A percentile compares a stretch with the other conserved stretches of the same genome.
Evolutionary conservation across 2,888 invertebrate species (phyloP).

Genomic region (Heteromyza rotundicornis): DNA sequence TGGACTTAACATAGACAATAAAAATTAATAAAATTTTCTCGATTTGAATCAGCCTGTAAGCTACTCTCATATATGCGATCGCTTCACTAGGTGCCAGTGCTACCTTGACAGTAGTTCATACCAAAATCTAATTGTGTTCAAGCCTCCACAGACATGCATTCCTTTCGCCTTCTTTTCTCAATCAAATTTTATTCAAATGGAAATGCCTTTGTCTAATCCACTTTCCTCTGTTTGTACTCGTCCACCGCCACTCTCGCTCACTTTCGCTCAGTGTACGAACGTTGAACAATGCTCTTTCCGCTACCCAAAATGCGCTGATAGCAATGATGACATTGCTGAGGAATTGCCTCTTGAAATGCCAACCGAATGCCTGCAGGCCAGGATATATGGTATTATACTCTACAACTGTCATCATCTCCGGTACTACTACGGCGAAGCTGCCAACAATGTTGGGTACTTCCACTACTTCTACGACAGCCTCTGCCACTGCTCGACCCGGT

Average conservation of each 20-base stretch:
- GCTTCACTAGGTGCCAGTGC: too few relatives aligned
- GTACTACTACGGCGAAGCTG: not conserved
- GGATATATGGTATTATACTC: conserved; percentile 4
- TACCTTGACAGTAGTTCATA: too few relatives aligned
- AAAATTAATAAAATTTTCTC: too few relatives aligned
- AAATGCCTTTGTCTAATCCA: not conserved
- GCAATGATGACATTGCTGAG: conserved; percentile 39
- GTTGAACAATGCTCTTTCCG: not conserved
- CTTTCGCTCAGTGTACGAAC: not conserved
- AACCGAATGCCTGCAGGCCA: not conserved
- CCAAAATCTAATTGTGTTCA: too few relatives aligned
- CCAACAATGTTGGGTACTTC: conserved; percentile 9
- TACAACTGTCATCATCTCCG: conserved; percentile 13
- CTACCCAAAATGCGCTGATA: conserved; percentile 26
- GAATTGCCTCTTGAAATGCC: conserved; percentile 40
- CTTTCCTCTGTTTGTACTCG: not conserved
- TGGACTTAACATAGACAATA: too few relatives aligned
- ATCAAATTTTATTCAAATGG: too few relatives aligned
- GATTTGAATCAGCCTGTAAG: too few relatives aligned
- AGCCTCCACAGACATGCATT: too few relatives aligned
- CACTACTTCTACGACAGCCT: not conserved
- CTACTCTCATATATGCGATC: too few relatives aligned
- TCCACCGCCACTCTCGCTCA: too few relatives aligned
- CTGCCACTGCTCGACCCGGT: too few relatives aligned
- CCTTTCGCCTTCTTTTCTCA: too few relatives aligned